A percentile compares a stretch with the other conserved stretches of the same genome.
These are phyloP conservation scores for Zaprionus gabonicus DNA, from an alignment of 1,140 invertebrate species.

Conservation along the genomic window DNA sequence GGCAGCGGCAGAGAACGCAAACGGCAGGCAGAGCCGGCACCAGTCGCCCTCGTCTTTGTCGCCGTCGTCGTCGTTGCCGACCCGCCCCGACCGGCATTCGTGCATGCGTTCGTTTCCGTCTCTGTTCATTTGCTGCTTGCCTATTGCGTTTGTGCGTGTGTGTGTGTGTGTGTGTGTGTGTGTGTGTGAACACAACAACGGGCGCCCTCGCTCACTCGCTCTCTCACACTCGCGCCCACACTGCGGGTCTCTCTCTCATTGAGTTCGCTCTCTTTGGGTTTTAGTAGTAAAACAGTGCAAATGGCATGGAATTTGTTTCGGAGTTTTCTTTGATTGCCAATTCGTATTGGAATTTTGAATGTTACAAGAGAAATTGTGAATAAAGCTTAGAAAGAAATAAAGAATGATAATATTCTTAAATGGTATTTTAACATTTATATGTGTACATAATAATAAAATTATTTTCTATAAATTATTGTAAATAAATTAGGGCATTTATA, in stretches of 20 bases:
- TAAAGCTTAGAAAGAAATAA: neutral
- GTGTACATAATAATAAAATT: too few species aligned
- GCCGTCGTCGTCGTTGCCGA: neutral
- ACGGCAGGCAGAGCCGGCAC: neutral
- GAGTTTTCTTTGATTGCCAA: neutral
- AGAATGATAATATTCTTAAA: neutral
- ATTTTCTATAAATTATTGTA: neutral
- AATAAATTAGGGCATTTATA: neutral
- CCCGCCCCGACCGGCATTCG: constrained; percentile 64
- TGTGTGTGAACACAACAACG: neutral
- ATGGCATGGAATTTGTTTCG: neutral
- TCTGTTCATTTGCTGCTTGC: constrained; percentile 45
- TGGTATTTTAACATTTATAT: too few species aligned
- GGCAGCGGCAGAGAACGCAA: neutral
- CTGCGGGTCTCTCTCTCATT: neutral
- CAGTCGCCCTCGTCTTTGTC: constrained; percentile 17
- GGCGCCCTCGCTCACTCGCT: constrained; percentile 15
- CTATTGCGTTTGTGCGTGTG: constrained; percentile 35
- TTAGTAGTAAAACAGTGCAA: constrained; percentile 54
- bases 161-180: constrained; percentile 29
- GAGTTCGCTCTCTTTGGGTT: constrained; percentile 14
- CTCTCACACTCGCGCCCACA: neutral
- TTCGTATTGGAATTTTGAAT: neutral
- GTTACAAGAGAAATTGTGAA: too few species aligned
- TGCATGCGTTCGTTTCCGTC: constrained; percentile 41